Percentiles rank a stretch among this genome's conserved stretches.
phyloP scores from a whole-genome alignment of 2,888 invertebrate genomes.

The Hypsopygia costalis region DNA sequence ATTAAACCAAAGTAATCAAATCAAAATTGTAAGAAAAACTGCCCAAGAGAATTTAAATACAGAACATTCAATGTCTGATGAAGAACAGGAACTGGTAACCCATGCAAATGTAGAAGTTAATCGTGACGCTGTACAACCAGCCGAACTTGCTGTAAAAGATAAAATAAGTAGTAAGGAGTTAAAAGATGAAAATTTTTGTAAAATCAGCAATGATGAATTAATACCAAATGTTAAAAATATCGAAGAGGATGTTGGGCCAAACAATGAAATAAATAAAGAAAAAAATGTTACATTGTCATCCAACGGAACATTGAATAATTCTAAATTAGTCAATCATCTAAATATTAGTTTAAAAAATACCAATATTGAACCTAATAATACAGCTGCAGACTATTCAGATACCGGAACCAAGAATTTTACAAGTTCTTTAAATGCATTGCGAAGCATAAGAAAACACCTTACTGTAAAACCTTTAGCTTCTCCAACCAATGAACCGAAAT shows the following conservation, averaged over 20 bases:
- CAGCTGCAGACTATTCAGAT: background rate
- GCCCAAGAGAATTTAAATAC: slow-evolving; percentile 20
- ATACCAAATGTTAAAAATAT: background rate
- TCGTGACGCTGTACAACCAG: slow-evolving; percentile 15
- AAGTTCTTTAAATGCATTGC: slow-evolving; percentile 19
- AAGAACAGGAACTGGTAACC: slow-evolving; percentile 11
- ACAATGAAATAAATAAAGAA: background rate
- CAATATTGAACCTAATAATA: background rate
- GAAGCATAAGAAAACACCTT: slow-evolving; percentile 23
- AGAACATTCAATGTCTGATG: slow-evolving; percentile 16
- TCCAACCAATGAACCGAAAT: slow-evolving; percentile 3
- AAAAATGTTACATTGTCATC: background rate
- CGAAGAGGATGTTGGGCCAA: background rate
- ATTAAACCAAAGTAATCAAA: slow-evolving; percentile 59
- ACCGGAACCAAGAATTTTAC: background rate
- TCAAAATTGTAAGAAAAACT: slow-evolving; percentile 61
- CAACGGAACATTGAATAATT: background rate
- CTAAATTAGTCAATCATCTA: background rate
- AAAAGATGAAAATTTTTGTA: background rate
- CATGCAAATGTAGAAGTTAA: slow-evolving; percentile 19
- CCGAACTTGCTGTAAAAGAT: slow-evolving; percentile 14
- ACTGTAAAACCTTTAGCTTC: slow-evolving; percentile 15
- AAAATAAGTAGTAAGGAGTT: background rate
- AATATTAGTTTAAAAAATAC: background rate
- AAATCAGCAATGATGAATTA: background rate